Percentiles rank a stretch among this genome's conserved stretches.
phyloP scores from a whole-genome alignment of 2,888 invertebrate species.

The Microctonus aethiopoides region DNA sequence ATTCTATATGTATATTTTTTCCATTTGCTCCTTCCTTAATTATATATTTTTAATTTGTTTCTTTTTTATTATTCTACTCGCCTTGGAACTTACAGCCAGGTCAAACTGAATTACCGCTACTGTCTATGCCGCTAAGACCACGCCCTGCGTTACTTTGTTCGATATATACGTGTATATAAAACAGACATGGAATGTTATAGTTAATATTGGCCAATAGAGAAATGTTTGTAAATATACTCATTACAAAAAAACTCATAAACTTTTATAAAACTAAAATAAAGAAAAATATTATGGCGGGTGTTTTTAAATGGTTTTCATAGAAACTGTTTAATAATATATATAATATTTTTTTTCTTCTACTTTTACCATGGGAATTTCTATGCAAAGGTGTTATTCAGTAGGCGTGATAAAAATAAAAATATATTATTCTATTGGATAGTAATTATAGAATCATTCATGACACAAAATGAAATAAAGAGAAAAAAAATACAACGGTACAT shows the following conservation, averaged over 20 bases:
- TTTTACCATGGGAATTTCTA: not conserved
- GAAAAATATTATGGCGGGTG: not conserved
- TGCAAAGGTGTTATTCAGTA: not conserved
- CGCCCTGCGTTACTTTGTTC: constrained; percentile 7
- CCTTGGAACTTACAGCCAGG: not conserved
- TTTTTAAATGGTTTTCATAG: not conserved
- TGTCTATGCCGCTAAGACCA: constrained; percentile 16
- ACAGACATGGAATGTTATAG: not conserved
- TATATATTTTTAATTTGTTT: not conserved
- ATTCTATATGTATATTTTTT: not conserved
- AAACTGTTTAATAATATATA: not conserved
- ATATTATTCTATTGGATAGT: not conserved
- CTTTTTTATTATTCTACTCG: not conserved
- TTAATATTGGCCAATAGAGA: not conserved
- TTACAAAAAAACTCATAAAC: not conserved
- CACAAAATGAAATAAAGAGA: not conserved
- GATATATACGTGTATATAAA: not conserved
- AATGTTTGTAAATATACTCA: constrained; percentile 7
- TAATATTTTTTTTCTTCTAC: not conserved
- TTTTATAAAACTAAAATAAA: not conserved
- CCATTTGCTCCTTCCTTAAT: not conserved
- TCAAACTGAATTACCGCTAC: constrained; percentile 26
- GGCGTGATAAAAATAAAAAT: not conserved
- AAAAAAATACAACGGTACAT: constrained; percentile 32
- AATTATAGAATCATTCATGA: not conserved